phyloP scores from a whole-genome alignment of 1,140 invertebrate species.

The Orius insidiosus region DNA sequence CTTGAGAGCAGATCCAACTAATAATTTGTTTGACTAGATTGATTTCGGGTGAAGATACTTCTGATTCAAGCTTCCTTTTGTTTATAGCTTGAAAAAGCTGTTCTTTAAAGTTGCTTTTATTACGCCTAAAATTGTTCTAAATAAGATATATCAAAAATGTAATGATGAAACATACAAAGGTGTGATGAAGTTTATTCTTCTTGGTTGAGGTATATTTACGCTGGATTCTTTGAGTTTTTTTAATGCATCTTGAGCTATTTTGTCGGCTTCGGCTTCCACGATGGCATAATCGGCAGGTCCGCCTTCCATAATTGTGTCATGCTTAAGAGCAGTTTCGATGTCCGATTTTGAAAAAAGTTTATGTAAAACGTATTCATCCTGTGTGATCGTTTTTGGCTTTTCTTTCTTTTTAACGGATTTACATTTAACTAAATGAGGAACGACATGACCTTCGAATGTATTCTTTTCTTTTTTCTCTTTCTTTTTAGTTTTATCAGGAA shows the following conservation, averaged over 20 bases:
- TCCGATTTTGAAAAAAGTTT: constrained; percentile 51
- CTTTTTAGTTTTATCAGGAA: constrained; percentile 15
- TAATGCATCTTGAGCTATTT: constrained; percentile 41
- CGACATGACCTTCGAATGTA: constrained; percentile 42
- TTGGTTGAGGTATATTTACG: background rate
- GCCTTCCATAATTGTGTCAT: constrained; percentile 42
- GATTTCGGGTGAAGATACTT: constrained; percentile 25
- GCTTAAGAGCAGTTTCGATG: constrained; percentile 39
- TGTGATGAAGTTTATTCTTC: background rate
- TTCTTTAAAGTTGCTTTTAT: constrained; percentile 19
- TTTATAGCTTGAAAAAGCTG: constrained; percentile 15
- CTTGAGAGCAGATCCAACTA: constrained; percentile 35
- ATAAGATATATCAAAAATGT: background rate
- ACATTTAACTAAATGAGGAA: constrained; percentile 30
- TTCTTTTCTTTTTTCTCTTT: constrained; percentile 21
- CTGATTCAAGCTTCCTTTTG: constrained; percentile 20
- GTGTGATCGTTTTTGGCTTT: constrained; percentile 26
- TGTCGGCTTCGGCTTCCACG: constrained; percentile 42
- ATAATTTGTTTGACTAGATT: constrained; percentile 36
- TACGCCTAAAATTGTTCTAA: background rate
- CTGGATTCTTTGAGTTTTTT: constrained; percentile 34
- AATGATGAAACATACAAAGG: background rate
- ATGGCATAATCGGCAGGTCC: constrained; percentile 37
- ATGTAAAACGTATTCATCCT: constrained; percentile 55
- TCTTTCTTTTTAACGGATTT: constrained; percentile 24